Conservation (phyloP, 2,888 invertebrate species). For the Drosophila neotestacea region DNA sequence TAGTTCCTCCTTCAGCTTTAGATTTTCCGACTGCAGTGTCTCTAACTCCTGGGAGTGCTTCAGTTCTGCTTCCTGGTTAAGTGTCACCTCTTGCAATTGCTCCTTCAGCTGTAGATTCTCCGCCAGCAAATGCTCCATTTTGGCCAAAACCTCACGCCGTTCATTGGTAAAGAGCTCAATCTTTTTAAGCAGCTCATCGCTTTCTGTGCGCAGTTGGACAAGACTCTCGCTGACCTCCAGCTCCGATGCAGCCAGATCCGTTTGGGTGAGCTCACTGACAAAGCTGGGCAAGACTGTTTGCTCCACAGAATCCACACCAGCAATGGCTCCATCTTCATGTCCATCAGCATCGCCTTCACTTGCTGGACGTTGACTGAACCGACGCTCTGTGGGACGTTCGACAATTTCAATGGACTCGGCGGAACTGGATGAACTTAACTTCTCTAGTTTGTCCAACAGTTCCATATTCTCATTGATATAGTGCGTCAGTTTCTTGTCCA, state of each 20-base stretch:
- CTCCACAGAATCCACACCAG: constrained; percentile 10
- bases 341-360: constrained; percentile 52
- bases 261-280: constrained; percentile 80
- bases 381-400: constrained; percentile 86
- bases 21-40: constrained; percentile 65
- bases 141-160: constrained; percentile 89
- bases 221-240: constrained; percentile 87
- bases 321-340: neutral
- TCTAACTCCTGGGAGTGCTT: constrained; percentile 75
- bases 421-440: constrained; percentile 90
- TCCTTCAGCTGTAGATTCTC: constrained; percentile 87
- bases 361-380: constrained; percentile 66
- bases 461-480: constrained; percentile 91
- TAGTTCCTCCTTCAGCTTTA: constrained; percentile 81
- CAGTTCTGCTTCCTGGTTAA: constrained; percentile 16
- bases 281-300: constrained; percentile 43
- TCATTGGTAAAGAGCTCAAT: constrained; percentile 90
- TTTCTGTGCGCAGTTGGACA: constrained; percentile 88
- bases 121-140: constrained; percentile 88
- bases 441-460: constrained; percentile 90
- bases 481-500: constrained; percentile 88
- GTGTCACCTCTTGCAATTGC: constrained; percentile 83
- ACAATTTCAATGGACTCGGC: constrained; percentile 92
- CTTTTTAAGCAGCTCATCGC: constrained; percentile 88
- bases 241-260: constrained; percentile 76